Conservation (phyloP, 1,140 invertebrate genomes). For the Leptestheria dahalacensis region DNA sequence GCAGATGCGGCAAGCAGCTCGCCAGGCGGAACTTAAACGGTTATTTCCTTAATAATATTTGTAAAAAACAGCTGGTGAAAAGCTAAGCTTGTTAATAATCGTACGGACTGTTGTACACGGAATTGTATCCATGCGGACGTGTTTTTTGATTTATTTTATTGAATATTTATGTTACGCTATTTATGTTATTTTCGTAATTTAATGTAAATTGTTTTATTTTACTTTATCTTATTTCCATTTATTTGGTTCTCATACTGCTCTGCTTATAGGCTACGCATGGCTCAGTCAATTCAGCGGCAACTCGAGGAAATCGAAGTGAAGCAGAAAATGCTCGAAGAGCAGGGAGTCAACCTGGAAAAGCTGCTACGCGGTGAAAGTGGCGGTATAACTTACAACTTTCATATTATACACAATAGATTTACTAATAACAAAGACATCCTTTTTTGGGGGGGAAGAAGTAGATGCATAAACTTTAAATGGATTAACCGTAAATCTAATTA, state of each 20-base stretch:
- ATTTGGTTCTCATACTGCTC: background rate
- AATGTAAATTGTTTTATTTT: background rate
- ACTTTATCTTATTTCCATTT: background rate
- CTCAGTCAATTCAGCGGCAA: conserved; percentile 75
- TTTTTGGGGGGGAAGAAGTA: no score
- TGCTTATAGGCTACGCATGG: conserved; percentile 48
- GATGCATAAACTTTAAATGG: no score
- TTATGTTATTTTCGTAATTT: background rate
- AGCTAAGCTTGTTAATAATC: no score
- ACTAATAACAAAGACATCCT: no score
- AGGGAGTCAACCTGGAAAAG: conserved; percentile 66
- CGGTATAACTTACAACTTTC: background rate
- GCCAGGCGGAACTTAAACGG: conserved; percentile 65
- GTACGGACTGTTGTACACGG: no score
- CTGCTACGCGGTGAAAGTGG: conserved; percentile 54
- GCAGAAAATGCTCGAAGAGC: conserved; percentile 56
- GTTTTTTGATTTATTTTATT: no score
- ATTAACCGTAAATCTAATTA: background rate
- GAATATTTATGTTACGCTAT: background rate
- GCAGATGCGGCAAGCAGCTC: conserved; percentile 31
- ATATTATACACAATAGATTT: background rate
- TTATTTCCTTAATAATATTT: no score
- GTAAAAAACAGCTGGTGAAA: no score
- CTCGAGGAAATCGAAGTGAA: conserved; percentile 73
- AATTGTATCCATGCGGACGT: no score